phyloP scores from a whole-genome alignment of 2,888 invertebrate species.

The Netelia virgata region DNA sequence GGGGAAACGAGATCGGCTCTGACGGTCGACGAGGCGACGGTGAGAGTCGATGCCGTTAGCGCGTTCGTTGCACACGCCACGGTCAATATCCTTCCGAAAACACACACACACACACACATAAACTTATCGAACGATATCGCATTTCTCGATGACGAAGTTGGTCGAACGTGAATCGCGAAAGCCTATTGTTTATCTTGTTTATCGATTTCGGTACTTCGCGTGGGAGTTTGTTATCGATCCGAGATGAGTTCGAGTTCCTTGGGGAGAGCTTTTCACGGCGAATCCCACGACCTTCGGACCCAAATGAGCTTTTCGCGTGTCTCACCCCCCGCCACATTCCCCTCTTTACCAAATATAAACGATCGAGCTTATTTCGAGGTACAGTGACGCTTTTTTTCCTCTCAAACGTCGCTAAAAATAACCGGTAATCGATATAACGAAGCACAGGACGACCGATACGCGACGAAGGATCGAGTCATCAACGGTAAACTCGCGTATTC shows the following conservation, averaged over 20 bases:
- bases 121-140: neutral
- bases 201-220: neutral
- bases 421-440: too few species aligned
- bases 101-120: neutral
- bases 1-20: neutral
- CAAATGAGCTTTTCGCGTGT: neutral
- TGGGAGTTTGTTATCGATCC: neutral
- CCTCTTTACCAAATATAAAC: too few species aligned
- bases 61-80: too few species aligned
- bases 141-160: neutral
- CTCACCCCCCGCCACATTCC: neutral
- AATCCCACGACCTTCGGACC: neutral
- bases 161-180: too few species aligned
- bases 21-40: neutral
- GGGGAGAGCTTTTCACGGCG: neutral
- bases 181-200: neutral
- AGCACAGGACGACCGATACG: too few species aligned
- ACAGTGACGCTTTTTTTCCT: too few species aligned
- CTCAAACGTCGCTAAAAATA: too few species aligned
- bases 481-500: too few species aligned
- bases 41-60: neutral
- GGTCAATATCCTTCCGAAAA: too few species aligned
- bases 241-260: neutral
- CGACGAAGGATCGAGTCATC: too few species aligned
- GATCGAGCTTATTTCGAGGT: too few species aligned